These are phyloP conservation scores for Leptosomus discolor DNA, from an alignment of 2,113 vertebrate species.

Conservation along the genomic window DNA sequence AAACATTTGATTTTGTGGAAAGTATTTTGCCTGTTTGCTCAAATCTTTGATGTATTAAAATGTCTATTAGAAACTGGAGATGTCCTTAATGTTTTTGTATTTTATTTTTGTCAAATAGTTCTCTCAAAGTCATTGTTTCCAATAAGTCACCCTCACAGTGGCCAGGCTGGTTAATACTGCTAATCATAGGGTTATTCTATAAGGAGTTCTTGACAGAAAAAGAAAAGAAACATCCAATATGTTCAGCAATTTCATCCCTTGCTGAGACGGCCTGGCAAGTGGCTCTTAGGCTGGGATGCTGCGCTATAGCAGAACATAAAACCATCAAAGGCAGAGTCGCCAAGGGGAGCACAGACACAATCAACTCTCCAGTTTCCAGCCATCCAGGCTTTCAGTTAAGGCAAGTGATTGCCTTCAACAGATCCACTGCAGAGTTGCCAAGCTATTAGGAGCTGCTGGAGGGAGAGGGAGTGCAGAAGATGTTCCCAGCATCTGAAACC, in stretches of 20 bases:
- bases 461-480: background rate
- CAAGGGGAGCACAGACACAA: conserved; percentile 9
- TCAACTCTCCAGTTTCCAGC: background rate
- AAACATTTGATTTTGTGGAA: background rate
- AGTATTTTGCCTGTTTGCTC: background rate
- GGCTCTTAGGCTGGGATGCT: background rate
- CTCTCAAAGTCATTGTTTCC: background rate
- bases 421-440: background rate
- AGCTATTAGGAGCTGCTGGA: background rate
- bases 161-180: background rate
- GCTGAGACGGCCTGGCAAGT: background rate
- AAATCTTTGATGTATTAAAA: background rate
- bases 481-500: background rate
- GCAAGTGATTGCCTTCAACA: background rate
- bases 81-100: background rate
- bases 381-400: background rate
- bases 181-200: background rate
- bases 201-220: background rate
- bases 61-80: background rate
- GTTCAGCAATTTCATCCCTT: background rate
- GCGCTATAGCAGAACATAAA: background rate
- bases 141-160: background rate
- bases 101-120: background rate
- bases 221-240: background rate
- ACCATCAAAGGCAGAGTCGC: background rate